Evolutionary conservation across 2,113 vertebrate genomes (phyloP).

Genomic region (Chitala chitala): DNA sequence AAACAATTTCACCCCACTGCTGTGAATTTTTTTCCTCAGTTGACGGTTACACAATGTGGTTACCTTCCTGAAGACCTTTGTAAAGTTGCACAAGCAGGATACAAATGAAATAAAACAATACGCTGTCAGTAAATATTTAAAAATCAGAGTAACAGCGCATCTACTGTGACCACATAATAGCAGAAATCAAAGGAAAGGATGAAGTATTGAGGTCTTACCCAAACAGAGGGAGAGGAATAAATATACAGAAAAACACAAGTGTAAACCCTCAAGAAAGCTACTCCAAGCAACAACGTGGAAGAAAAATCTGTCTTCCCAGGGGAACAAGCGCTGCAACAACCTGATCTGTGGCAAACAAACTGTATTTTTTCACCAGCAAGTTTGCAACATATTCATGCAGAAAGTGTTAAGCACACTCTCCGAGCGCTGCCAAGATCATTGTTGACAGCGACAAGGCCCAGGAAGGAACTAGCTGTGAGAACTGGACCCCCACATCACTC

Average conservation of each 20-base stretch:
- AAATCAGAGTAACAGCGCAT: too few relatives aligned
- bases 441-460: background rate
- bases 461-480: background rate
- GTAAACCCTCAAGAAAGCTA: too few relatives aligned
- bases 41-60: too few relatives aligned
- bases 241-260: too few relatives aligned
- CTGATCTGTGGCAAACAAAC: background rate
- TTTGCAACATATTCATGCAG: background rate
- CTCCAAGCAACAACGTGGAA: too few relatives aligned
- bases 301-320: background rate
- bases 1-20: too few relatives aligned
- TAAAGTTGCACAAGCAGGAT: too few relatives aligned
- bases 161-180: background rate
- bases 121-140: too few relatives aligned
- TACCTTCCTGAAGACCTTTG: too few relatives aligned
- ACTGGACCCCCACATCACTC: slow-evolving; percentile 27
- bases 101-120: too few relatives aligned
- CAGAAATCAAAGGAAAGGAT: background rate
- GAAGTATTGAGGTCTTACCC: too few relatives aligned
- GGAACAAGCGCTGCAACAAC: background rate
- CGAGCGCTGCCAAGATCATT: background rate
- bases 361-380: background rate
- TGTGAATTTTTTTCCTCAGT: too few relatives aligned
- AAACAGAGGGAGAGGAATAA: background rate
- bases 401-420: background rate